Evolutionary conservation across 2,888 invertebrate species (phyloP).

Genomic region (Ypsolopha scabrella): DNA sequence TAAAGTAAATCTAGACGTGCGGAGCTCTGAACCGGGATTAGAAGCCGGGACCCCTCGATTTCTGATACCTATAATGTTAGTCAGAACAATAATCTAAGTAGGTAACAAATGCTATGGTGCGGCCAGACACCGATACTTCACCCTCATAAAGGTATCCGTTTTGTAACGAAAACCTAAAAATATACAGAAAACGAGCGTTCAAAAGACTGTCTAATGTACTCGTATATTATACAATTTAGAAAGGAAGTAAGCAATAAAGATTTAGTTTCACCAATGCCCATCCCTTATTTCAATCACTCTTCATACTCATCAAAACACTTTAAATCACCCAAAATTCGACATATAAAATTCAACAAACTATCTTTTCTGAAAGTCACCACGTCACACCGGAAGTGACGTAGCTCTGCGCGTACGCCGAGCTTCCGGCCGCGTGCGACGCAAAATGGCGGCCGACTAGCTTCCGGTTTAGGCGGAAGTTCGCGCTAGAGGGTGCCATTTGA

Average conservation of each 20-base stretch:
- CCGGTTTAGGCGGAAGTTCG: slow-evolving; percentile 42
- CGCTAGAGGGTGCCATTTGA: slow-evolving; percentile 39
- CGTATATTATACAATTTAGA: not conserved
- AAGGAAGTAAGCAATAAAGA: not conserved
- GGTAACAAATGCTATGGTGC: too few relatives aligned
- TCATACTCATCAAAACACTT: not conserved
- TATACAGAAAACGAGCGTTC: too few relatives aligned
- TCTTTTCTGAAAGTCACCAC: slow-evolving; percentile 49
- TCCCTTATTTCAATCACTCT: not conserved
- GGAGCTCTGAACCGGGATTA: too few relatives aligned
- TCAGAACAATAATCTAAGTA: too few relatives aligned
- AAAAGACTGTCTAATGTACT: not conserved
- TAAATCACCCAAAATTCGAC: slow-evolving; percentile 13
- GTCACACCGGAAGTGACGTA: slow-evolving; percentile 49
- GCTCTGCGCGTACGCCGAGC: slow-evolving; percentile 57
- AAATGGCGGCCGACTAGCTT: slow-evolving; percentile 62
- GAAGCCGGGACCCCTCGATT: too few relatives aligned
- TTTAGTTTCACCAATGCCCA: not conserved
- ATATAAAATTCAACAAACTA: slow-evolving; percentile 34
- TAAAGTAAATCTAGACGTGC: too few relatives aligned
- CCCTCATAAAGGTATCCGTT: too few relatives aligned
- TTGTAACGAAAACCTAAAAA: too few relatives aligned
- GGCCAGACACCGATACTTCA: too few relatives aligned
- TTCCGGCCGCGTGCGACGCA: slow-evolving; percentile 64
- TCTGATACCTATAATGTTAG: too few relatives aligned